Evolutionary conservation across 2,888 invertebrate genomes (phyloP), one percentile per base, ranked within the genome.

Genomic region (Drosophila prostipennis): DNA sequence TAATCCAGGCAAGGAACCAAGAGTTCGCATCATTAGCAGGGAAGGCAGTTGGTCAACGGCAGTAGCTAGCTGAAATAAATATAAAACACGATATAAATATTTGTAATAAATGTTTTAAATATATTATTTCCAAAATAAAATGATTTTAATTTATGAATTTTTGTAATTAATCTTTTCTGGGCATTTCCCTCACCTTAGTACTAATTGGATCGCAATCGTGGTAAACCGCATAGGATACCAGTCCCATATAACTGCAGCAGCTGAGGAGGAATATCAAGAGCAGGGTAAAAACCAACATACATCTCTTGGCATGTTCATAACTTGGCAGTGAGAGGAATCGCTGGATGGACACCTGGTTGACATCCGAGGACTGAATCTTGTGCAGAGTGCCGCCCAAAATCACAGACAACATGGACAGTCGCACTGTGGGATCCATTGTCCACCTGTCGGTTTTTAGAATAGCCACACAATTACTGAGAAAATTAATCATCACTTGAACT

Each of bases 291-390:
- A 94, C 82, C 89, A 95, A 93, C 58, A 96, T 93, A 14, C 95
- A 94, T 11, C 86, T 91, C 94, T 94, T 94, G 10, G 96, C 96
- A 36, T 94, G 93, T 65, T 93, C 93, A 29, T 96, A 89, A 6
- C 93, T 95, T 0, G 96, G 96, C 43, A 97, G 92, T 0, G 96
- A 94, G 53, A 97, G 93, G 79, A 96, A 96, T 67, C 97, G 93
- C 89, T 98, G 98, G 10, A 97, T 94, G 94, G 97, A 96, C 16
- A 95, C 95, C 90, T 98, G 98, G 91, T 96, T 97, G 7, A 96
- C 95, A 2, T 95, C 94, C 64, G 96, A 95, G 8, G 95, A 94
- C 90, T 96, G 95, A 6, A 96, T 92, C 94, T 95, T 96, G 84
- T 96, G 96, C 56, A 96, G 91, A 23, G 94, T 93, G 0, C 96